Base-by-base conservation (phyloP, 2,888 invertebrate genomes). In the Elegia similella region DNA sequence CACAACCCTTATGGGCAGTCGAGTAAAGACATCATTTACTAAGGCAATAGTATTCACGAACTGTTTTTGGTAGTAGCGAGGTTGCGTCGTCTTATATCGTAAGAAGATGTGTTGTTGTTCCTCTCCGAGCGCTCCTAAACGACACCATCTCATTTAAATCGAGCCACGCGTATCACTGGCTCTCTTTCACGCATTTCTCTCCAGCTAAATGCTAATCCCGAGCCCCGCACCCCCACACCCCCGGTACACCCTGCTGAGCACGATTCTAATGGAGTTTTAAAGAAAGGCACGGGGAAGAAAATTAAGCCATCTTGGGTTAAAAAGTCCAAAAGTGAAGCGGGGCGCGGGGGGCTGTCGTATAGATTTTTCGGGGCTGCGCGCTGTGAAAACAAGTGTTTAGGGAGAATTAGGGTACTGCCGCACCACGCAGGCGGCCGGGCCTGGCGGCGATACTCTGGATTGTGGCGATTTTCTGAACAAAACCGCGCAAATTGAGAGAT, bases 291-390 rank as follows among this genome's bases (percentile, higher is more conserved):
- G 38, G 78, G 77, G 78, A 77, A 82, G 83, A 80, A 86, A 88
- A 88, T 88, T 85, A 86, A 88, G 88, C 82, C 88, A 85, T 88
- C 87, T 88, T 81, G 82, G 83, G 80, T 82, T 84, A 84, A 88
- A 88, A 85, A 83, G 84, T 84, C 82, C 82, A 82, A 83, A 82
- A 82, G 72, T 76, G 73, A 75, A 76, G 81, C 57, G 70, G 63
- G 62, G 60, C 54, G 56, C 57, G 69, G 70, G 73, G 69, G 58
- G 59, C 64, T 44, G 69, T 63, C 73, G 73, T 83, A 82, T 84
- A 77, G 84, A 85, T 84, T 86, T 84, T 86, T 77, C 68, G 80
- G 80, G 81, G n/a, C n/a, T n/a, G n/a, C 23, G 23, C 23, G 79
- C 70, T 66, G 73, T 65, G 75, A 78, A 78, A 81, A 80, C 81